Conservation (phyloP, 2,113 vertebrate genomes). For the Ornithorhynchus anatinus region DNA sequence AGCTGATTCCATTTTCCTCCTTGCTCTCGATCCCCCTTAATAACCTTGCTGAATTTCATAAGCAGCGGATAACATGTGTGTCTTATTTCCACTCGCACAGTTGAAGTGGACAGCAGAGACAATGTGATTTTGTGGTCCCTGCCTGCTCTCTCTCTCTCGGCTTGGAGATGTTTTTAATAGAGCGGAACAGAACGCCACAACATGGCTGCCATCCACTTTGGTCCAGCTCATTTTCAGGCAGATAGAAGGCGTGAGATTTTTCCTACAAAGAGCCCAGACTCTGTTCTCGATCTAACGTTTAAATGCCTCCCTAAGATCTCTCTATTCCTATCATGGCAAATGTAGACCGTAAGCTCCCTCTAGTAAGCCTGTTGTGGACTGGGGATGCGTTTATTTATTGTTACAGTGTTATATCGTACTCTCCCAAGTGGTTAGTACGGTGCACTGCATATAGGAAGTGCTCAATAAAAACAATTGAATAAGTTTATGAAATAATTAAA, state of each 20-base stretch:
- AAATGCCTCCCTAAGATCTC: no score
- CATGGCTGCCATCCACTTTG: fast-evolving
- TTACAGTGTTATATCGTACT: no score
- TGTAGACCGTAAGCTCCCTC: no score
- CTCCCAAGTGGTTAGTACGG: no score
- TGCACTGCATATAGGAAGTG: no score
- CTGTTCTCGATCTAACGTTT: background rate
- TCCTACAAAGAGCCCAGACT: background rate
- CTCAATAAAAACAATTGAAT: no score
- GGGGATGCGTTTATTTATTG: no score
- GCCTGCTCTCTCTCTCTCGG: background rate
- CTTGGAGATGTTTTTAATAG: no score
- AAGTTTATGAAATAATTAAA: no score
- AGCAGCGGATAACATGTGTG: background rate
- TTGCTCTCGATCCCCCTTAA: background rate
- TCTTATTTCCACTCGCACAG: background rate
- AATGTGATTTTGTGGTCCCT: background rate
- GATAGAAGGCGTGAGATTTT: no score
- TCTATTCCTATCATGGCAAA: no score
- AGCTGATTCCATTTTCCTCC: background rate
- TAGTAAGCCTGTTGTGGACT: no score
- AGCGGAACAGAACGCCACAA: fast-evolving
- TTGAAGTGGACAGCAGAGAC: background rate
- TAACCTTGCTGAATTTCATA: background rate
- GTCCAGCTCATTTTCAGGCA: fast-evolving